Base-by-base conservation (phyloP, 2,888 invertebrate species). In the Zaprionus bogoriensis region DNA sequence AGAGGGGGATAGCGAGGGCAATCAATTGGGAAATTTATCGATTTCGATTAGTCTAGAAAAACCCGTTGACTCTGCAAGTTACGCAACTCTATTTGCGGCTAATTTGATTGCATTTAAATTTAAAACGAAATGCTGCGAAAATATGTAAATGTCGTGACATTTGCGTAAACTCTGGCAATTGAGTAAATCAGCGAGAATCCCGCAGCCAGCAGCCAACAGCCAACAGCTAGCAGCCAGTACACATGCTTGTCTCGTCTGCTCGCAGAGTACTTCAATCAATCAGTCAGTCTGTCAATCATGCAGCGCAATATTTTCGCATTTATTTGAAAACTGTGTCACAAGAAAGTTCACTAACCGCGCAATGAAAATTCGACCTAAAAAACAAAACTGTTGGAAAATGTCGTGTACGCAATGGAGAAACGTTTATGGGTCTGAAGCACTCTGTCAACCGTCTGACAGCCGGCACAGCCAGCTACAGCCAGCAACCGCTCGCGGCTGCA, bases 381-480 rank as follows among this genome's bases (percentile, higher is more conserved):
- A 54, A 47, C n/a, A 38, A 45, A 55, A 47, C 25, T 62, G 53
- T 70, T 59, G 67, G 67, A 84, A 77, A 73, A 61, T 42, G 14
- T 10, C 44, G n/a, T n/a, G n/a, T n/a, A n/a, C n/a, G 53, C 51
- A 44, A 45, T 59, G 52, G 51, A 61, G 23, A 25, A 45, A 50
- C 46, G 28, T 55, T 46, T 77, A 51, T 48, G 20, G 44, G 46
- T 66, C 63, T 60, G 66, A 65, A 68, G 61, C 47, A 41, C 58
- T 41, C 77, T 84, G 71, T 74, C 85, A 85, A 54, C 60, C 65
- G 53, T 48, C 52, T 32, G 81, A 64, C 79, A 57, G 54, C 45
- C 32, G 52, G n/a, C n/a, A n/a, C n/a, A n/a, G n/a, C n/a, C 28
- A 27, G 25, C 41, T 42, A 19, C 28, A 23, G 39, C 27, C 17